phyloP scores from a whole-genome alignment of 2,888 invertebrate genomes.

The Thecocarcelia acutangulata region DNA sequence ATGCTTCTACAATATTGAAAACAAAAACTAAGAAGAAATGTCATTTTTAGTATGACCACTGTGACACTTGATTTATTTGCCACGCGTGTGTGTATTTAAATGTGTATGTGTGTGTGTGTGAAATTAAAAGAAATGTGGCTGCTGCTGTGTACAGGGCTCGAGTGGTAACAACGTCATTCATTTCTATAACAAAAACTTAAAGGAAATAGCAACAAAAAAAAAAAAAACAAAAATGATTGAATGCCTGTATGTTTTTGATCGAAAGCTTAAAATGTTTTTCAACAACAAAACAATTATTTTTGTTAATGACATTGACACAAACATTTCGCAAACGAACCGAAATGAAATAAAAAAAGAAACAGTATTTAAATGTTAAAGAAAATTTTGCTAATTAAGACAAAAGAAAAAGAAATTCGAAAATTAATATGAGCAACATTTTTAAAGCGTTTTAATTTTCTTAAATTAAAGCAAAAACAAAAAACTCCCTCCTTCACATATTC shows the following conservation, averaged over 20 bases:
- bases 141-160: constrained; percentile 13
- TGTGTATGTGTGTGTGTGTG: constrained; percentile 10
- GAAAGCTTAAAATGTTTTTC: constrained; percentile 68
- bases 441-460: background rate
- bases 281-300: constrained; percentile 59
- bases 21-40: constrained; percentile 29
- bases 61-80: constrained; percentile 80
- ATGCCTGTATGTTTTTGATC: constrained; percentile 66
- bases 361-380: constrained; percentile 1
- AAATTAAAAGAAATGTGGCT: constrained; percentile 5
- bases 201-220: background rate
- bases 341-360: constrained; percentile 33
- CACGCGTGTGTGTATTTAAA: constrained; percentile 74
- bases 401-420: background rate
- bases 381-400: constrained; percentile 16
- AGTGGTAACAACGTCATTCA: constrained; percentile 34
- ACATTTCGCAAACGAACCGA: constrained; percentile 37
- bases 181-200: constrained; percentile 16
- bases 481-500: background rate
- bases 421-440: background rate
- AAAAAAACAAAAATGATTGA: constrained; percentile 26
- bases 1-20: constrained; percentile 1
- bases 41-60: constrained; percentile 66
- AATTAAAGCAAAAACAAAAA: background rate
- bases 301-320: constrained; percentile 63